Base-by-base conservation (phyloP, 2,113 vertebrate genomes). In the Mixornis gularis region DNA sequence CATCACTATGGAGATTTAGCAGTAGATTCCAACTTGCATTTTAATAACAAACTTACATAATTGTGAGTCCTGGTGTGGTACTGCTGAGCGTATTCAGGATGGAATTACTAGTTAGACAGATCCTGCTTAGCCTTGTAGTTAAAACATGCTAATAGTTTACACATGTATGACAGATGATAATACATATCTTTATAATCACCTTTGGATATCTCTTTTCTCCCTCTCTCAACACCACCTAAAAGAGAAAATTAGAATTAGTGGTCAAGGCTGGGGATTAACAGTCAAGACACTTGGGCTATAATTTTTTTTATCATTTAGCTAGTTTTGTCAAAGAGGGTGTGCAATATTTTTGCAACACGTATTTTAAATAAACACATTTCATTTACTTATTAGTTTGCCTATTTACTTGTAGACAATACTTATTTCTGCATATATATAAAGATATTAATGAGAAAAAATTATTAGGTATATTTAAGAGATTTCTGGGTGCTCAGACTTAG, bases 41-140 rank as follows among this genome's bases (percentile, higher is more conserved):
- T 96, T 95, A 96, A 97, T 94, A 93, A 94, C 68, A 94, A 95
- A 96, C 93, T 96, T 95, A 96, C 90, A 94, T 97, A 96, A 94
- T 85, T 89, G 80, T 82, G 73, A 93, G 74, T 73, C 94, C 95
- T 94, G 78, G 91, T 90, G 92, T 87, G 95, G 86, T 90, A 87
- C 62, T 53, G 95, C 90, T 93, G 82, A 68, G 90, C 3, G 7
- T 34, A 87, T 94, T 95, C 72, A 93, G 81, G 46, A 58, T n/a
- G 87, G 95, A 92, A 95, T 95, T 59, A 89, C 89, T 70, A 46
- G 89, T 77, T 87, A 87, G 87, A 90, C 56, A 87, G 59, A 93
- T 97, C 92, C 43, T 73, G 51, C 93, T 90, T 93, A 96, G 91
- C 87, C 92, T 68, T 58, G 63, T 79, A 92, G 74, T 70, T 95